A percentile compares a stretch with the other conserved stretches of the same genome.
phyloP scores from a whole-genome alignment of 2,888 invertebrate species.

The Zhuqinia jingwanae region DNA sequence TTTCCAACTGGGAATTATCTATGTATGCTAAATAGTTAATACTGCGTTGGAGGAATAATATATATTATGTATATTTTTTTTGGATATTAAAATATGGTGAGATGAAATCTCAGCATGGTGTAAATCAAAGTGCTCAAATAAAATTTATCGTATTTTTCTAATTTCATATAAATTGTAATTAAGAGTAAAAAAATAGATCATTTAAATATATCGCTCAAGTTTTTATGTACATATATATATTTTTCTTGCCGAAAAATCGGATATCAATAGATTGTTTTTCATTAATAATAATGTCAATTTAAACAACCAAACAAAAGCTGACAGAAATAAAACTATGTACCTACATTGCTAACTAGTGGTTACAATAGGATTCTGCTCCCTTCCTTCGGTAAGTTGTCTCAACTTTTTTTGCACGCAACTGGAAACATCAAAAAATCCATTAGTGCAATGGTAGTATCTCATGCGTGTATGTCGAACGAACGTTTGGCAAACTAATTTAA shows the following conservation, averaged over 20 bases:
- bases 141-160: neutral
- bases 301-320: too few relatives aligned
- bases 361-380: too few relatives aligned
- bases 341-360: too few relatives aligned
- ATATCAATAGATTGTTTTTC: too few relatives aligned
- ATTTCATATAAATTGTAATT: too few relatives aligned
- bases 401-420: neutral
- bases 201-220: neutral
- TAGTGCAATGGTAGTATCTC: slow-evolving; percentile 25
- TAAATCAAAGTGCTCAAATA: neutral
- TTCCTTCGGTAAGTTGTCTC: too few relatives aligned
- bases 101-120: neutral
- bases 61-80: neutral
- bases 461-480: slow-evolving; percentile 6
- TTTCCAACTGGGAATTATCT: neutral
- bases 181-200: neutral
- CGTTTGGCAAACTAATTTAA: slow-evolving; percentile 48
- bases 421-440: slow-evolving; percentile 11
- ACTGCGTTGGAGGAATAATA: neutral
- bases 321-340: too few relatives aligned
- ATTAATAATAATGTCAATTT: too few relatives aligned
- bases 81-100: neutral
- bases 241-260: too few relatives aligned
- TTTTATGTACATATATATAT: neutral
- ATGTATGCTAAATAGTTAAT: too few relatives aligned